phyloP scores from a whole-genome alignment of 2,113 vertebrate species.

The Monopterus albus region DNA sequence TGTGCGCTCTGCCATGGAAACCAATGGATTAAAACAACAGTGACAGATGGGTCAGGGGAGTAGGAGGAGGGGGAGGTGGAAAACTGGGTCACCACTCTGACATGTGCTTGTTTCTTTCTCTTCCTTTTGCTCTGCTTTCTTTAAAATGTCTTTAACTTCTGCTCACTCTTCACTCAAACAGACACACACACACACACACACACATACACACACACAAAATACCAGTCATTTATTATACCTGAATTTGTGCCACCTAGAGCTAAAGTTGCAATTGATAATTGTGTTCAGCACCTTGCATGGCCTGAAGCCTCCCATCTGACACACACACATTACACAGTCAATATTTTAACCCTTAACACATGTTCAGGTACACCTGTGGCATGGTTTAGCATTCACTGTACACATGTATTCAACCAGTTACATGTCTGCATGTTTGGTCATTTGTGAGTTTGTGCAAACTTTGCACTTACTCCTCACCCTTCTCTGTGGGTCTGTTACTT shows the following conservation, averaged over 20 bases:
- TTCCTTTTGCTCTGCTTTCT: conserved; percentile 36
- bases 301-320: conserved; percentile 32
- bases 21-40: conserved; percentile 80
- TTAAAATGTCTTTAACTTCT: conserved; percentile 9
- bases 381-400: conserved; percentile 36
- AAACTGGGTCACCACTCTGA: conserved; percentile 82
- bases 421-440: not conserved
- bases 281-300: conserved; percentile 5
- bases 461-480: not conserved
- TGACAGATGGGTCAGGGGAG: conserved; percentile 79
- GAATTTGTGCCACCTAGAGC: conserved; percentile 32
- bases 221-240: conserved; percentile 8
- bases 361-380: conserved; percentile 38
- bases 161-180: not conserved
- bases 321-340: conserved; percentile 32
- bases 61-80: conserved; percentile 51
- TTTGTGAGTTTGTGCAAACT: not conserved
- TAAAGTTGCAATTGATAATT: conserved; percentile 45
- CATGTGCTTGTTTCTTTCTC: conserved; percentile 25
- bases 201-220: not conserved
- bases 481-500: not conserved
- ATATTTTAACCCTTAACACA: conserved; percentile 49
- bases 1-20: conserved; percentile 62
- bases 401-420: conserved; percentile 8
- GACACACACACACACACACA: too few relatives aligned